A percentile compares a stretch with the other conserved stretches of the same genome.
phyloP scores from a whole-genome alignment of 2,888 invertebrate species.

The Ecdyonurus torrentis region DNA sequence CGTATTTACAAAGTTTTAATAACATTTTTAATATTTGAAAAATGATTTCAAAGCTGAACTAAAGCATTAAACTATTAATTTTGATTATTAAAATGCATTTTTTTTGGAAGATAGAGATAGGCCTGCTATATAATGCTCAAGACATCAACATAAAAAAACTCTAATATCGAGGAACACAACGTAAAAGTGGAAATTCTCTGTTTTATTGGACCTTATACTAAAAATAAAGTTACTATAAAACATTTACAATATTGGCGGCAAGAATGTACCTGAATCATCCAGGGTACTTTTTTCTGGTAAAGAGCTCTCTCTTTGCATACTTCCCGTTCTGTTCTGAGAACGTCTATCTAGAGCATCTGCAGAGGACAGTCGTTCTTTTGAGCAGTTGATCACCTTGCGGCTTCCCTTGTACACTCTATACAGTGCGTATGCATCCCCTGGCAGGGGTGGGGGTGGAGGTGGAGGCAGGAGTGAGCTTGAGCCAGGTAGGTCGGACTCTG shows the following conservation, averaged over 20 bases:
- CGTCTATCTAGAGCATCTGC: constrained; percentile 33
- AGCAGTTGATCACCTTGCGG: constrained; percentile 14
- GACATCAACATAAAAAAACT: too few species aligned
- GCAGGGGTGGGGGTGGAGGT: constrained; percentile 10
- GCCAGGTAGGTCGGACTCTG: constrained; percentile 19
- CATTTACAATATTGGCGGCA: constrained; percentile 40
- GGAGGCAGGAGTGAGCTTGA: constrained; percentile 12
- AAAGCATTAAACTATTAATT: too few species aligned
- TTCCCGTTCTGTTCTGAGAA: constrained; percentile 17
- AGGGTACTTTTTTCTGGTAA: constrained; percentile 28
- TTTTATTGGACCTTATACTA: too few species aligned
- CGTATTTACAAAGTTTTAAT: too few species aligned
- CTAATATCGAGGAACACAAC: too few species aligned
- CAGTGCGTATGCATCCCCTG: constrained; percentile 15
- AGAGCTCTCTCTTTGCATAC: constrained; percentile 22
- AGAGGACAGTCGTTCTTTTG: constrained; percentile 21
- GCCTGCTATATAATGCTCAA: too few species aligned
- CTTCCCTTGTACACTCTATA: constrained; percentile 16
- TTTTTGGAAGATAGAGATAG: too few species aligned
- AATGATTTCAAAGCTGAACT: too few species aligned
- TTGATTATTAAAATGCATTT: too few species aligned
- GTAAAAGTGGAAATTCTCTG: too few species aligned
- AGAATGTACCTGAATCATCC: constrained; percentile 43
- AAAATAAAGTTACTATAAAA: too few species aligned
- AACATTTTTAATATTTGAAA: too few species aligned